A percentile compares a stretch with the other conserved stretches of the same genome.
Conservation (phyloP, 1,140 invertebrate species). For the Rhagoletis zephyria region DNA sequence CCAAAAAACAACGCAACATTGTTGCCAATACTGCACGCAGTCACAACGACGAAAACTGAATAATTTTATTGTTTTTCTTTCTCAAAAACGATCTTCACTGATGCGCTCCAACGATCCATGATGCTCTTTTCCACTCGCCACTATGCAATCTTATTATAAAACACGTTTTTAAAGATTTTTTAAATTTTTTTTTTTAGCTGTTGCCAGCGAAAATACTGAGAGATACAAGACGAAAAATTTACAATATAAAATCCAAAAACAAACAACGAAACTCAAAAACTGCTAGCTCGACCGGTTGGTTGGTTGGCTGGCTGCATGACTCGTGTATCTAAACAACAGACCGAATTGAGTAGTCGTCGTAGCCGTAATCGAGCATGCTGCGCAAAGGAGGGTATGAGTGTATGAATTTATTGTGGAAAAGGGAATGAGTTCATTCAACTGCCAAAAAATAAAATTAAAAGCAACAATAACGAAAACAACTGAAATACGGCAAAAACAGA, state of each 20-base stretch:
- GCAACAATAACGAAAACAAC: not conserved
- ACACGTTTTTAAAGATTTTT: not conserved
- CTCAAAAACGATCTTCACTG: not conserved
- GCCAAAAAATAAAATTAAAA: slow-evolving; percentile 42
- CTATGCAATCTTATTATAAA: not conserved
- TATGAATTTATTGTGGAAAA: not conserved
- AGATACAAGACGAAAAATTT: not conserved
- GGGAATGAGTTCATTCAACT: slow-evolving; percentile 51
- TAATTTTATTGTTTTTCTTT: not conserved
- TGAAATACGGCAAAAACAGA: slow-evolving; percentile 23
- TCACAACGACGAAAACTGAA: not conserved
- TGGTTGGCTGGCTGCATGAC: not conserved
- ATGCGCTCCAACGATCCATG: too few species aligned
- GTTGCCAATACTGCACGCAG: not conserved
- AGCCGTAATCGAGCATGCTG: not conserved
- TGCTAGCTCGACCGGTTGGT: not conserved
- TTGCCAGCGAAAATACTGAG: not conserved
- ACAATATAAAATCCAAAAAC: not conserved
- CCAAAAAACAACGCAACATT: not conserved
- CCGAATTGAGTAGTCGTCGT: not conserved
- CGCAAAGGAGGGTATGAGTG: not conserved
- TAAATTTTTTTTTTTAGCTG: not conserved
- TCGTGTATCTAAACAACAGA: slow-evolving; percentile 35
- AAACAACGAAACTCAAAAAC: slow-evolving; percentile 5
- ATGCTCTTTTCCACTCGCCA: not conserved